Percentiles rank a stretch among this genome's conserved stretches.
These are phyloP conservation scores for Sisor rabdophorus DNA, from an alignment of 2,113 vertebrate species.

Conservation along the genomic window DNA sequence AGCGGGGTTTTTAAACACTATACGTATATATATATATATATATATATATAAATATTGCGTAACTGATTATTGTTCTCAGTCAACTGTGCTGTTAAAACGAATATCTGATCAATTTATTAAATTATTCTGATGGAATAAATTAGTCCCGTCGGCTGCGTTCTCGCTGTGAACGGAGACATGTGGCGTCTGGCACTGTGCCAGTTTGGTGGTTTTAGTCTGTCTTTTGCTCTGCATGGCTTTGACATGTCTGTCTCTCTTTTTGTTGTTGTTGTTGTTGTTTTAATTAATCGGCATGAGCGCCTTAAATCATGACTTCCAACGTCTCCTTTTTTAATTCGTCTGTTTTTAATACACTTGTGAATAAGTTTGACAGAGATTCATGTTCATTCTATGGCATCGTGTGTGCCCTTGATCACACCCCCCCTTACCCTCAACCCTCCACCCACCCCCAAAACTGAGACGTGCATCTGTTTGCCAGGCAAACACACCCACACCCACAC, in stretches of 20 bases:
- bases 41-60: neutral
- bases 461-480: constrained; percentile 37
- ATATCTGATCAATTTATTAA: constrained; percentile 10
- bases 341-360: constrained; percentile 28
- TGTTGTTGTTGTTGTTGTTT: constrained; percentile 11
- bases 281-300: constrained; percentile 18
- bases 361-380: constrained; percentile 38
- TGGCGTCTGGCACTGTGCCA: constrained; percentile 25
- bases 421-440: neutral
- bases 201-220: constrained; percentile 19
- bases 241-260: neutral
- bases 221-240: constrained; percentile 5
- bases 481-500: constrained; percentile 20
- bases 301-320: neutral
- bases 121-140: constrained; percentile 13
- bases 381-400: constrained; percentile 28
- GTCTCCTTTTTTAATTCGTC: constrained; percentile 5
- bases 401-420: constrained; percentile 35
- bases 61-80: neutral
- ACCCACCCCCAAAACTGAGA: constrained; percentile 34
- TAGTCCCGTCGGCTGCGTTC: neutral
- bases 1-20: no score
- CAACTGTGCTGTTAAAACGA: neutral
- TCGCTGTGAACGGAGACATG: constrained; percentile 2
- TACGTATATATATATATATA: no score